These are phyloP conservation scores for Anthopleura sola DNA, from an alignment of 64 coral and sea anemone genomes.

Conservation along the genomic window DNA sequence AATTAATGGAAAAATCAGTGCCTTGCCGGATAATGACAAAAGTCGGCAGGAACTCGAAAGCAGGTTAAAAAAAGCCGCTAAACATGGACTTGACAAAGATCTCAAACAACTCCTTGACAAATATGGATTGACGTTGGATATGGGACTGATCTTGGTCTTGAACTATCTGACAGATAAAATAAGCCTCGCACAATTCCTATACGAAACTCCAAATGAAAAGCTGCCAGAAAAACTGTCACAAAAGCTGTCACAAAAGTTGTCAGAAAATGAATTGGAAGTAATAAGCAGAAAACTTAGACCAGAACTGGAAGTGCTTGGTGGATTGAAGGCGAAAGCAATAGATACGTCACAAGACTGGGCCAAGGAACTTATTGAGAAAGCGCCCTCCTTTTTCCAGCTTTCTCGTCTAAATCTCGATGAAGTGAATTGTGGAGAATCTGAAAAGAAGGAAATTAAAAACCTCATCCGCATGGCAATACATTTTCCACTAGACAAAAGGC, in stretches of 20 bases:
- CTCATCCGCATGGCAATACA: conserved; percentile 20
- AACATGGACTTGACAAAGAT: conserved; percentile 17
- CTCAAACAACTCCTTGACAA: conserved; percentile 14
- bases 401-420: too few species aligned
- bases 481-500: neutral
- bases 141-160: conserved; percentile 23
- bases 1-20: neutral
- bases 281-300: conserved; percentile 36
- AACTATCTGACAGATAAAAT: conserved; percentile 25
- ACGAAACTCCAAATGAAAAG: neutral
- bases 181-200: conserved; percentile 31
- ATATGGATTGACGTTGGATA: conserved; percentile 30
- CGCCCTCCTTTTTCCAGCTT: conserved; percentile 19
- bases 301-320: conserved; percentile 53
- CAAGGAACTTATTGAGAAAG: neutral
- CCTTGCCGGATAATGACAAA: neutral
- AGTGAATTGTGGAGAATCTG: too few species aligned
- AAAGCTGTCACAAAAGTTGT: too few species aligned
- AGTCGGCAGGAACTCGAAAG: neutral
- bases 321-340: neutral
- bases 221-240: too few species aligned
- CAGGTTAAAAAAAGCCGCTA: neutral
- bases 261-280: conserved; percentile 1
- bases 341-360: conserved; percentile 13
- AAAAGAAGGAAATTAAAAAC: conserved; percentile 15